Base-by-base conservation (phyloP, 2,113 vertebrate genomes). In the Promerops cafer region DNA sequence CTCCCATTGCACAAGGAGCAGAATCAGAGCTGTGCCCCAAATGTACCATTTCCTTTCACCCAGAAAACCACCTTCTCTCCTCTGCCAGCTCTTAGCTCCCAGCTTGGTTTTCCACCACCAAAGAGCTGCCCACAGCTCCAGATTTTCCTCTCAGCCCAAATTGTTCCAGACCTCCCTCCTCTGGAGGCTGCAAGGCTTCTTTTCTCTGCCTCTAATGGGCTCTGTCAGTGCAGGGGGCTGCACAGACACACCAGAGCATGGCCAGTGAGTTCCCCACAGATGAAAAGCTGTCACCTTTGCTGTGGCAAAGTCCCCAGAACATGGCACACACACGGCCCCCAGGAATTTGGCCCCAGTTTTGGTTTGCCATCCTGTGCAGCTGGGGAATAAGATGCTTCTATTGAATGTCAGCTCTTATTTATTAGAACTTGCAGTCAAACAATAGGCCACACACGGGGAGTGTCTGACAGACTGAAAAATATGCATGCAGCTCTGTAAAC, bases 361-460 rank as follows among this genome's bases (percentile, higher is more conserved):
- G 31, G 18, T 74, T 92, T 77, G 78, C 84, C 71, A 76, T 79
- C 90, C 87, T 90, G 60, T 81, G 79, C 90, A 81, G 82, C 82
- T 93, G 93, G 92, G 59, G 75, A 94, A 76, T 83, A 81, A 85
- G 93, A 95, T 74, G 49, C 63, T 94, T 94, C 90, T 72, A 92
- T 95, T 95, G 93, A 96, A 97, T 93, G 83, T 93, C 92, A 95
- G 81, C 39, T 89, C 93, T 94, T 97, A 94, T 96, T 97, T 92
- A 95, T 97, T 96, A 86, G 80, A 95, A 96, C 83, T 97, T 76
- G 75, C 90, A 94, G 77, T 85, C 60, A 95, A 92, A 97, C 95
- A 97, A 97, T 97, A 72, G 95, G 88, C 96, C 97, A 97, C 96
- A 96, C 95, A 97, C 78, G 89, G 88, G 78, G 96, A 96, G 65